Conservation (phyloP, 2,797 vertebrate species). For the Rhabdophis nuchalis region DNA sequence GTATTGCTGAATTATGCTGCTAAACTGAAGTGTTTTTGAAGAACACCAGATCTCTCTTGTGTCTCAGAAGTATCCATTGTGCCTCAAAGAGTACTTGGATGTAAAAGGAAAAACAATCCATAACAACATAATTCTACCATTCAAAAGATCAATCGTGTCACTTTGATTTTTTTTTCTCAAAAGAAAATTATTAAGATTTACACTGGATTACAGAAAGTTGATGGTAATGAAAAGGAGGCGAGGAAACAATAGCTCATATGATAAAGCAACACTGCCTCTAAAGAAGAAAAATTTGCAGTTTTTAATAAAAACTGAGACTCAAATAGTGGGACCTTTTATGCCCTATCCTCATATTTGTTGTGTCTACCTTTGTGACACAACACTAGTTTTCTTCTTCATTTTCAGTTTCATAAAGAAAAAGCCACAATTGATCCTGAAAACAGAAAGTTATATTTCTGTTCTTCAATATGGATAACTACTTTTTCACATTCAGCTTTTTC, state of each 20-base stretch:
- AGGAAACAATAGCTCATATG: not conserved
- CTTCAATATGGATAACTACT: not conserved
- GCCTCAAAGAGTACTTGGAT: not conserved
- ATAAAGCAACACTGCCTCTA: not conserved
- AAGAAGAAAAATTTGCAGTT: not conserved
- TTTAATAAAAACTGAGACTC: not conserved
- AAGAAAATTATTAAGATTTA: conserved; percentile 25
- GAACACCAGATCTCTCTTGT: conserved; percentile 9
- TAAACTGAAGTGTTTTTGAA: not conserved
- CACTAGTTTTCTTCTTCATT: conserved; percentile 3
- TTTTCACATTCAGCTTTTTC: not conserved
- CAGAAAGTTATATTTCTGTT: not conserved
- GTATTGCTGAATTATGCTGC: not conserved
- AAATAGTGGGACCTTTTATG: not conserved
- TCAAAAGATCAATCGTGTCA: conserved; percentile 43
- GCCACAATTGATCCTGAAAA: not conserved
- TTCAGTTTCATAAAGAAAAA: not conserved
- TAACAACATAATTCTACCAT: conserved; percentile 50
- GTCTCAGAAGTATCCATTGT: conserved; percentile 5
- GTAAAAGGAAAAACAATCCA: conserved; percentile 52
- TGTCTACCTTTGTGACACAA: not conserved
- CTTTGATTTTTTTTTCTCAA: conserved; percentile 49
- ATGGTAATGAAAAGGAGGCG: not conserved
- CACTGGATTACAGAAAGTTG: conserved; percentile 40
- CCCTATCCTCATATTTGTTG: not conserved